Conservation (phyloP, 2,797 vertebrate species). For the Acridotheres tristis region DNA sequence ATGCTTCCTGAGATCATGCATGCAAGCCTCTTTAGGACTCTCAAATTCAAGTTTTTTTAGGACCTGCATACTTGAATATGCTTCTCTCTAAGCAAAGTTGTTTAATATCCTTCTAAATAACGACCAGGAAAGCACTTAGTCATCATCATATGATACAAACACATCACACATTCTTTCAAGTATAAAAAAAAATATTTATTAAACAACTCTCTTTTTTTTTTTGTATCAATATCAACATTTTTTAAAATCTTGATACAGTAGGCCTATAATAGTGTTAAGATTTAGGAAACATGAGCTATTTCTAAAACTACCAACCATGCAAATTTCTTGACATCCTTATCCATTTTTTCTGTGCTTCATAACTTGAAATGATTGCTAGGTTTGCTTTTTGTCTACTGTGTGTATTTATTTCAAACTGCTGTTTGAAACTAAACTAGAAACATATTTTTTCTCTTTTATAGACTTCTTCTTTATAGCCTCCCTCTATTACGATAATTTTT, state of each 20-base stretch:
- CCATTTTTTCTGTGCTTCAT: neutral
- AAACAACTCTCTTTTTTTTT: neutral
- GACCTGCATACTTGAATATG: neutral
- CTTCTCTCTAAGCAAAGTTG: neutral
- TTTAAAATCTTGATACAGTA: neutral
- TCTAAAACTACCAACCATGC: neutral
- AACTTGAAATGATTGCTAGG: neutral
- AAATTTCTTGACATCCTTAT: neutral
- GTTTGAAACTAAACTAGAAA: neutral
- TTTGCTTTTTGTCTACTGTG: neutral
- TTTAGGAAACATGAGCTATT: neutral
- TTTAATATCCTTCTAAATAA: neutral
- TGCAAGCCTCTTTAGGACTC: neutral
- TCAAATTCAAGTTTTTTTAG: neutral
- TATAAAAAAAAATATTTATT: neutral
- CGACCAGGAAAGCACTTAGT: neutral
- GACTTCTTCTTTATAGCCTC: neutral
- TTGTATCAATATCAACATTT: neutral
- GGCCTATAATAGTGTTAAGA: neutral
- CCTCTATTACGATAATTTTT: neutral
- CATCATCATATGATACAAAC: neutral
- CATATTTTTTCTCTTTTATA: neutral
- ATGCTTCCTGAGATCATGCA: neutral
- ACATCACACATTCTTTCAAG: neutral
- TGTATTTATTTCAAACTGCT: neutral